Base-by-base conservation (phyloP, 2,113 vertebrate genomes). In the Prunella fulvescens region DNA sequence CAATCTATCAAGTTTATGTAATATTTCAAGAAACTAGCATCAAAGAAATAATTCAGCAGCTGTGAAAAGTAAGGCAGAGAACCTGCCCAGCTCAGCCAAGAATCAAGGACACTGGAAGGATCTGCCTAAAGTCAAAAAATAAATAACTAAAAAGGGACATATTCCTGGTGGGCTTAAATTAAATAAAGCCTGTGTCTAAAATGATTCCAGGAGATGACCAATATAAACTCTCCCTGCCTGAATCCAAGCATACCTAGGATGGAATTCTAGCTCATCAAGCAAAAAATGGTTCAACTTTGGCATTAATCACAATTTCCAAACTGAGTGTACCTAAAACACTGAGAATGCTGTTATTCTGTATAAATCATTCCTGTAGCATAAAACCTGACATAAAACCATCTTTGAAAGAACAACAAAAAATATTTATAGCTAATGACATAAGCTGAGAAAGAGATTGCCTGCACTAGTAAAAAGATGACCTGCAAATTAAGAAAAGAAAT, bases 151-250 rank as follows among this genome's bases (percentile, higher is more conserved):
- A 92, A 53, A 77, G 33, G 35, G 17, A 88, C 33, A 77, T 33
- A 81, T 80, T 93, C 56, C 62, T n/a, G 4, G 10, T 89, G 44
- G 37, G 89, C 31, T 77, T 85, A 42, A 88, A 60, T 78, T 66
- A 95, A 96, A 94, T 73, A 94, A 84, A 87, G 19, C 5, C 47
- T 60, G 13, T 42, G 29, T 82, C 67, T 77, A 57, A 87, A 87
- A 86, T 0, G 0, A 19, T 91, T 92, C 56, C 77, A 86, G 69
- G 60, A 86, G 73, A 53, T 65, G 44, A 74, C 45, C 56, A 88
- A 54, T 74, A 60, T 81, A 93, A 92, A 81, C 67, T 95, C 19
- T 35, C n/a, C 48, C 60, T 89, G 39, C 48, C 45, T 84, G 79
- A 96, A 91, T 60, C 11, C 48, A 50, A 67, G 18, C 66, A 86